These are phyloP conservation scores for Hydrozoanthus gracilis DNA, from an alignment of 92 coral and sea anemone genomes.

Conservation along the genomic window DNA sequence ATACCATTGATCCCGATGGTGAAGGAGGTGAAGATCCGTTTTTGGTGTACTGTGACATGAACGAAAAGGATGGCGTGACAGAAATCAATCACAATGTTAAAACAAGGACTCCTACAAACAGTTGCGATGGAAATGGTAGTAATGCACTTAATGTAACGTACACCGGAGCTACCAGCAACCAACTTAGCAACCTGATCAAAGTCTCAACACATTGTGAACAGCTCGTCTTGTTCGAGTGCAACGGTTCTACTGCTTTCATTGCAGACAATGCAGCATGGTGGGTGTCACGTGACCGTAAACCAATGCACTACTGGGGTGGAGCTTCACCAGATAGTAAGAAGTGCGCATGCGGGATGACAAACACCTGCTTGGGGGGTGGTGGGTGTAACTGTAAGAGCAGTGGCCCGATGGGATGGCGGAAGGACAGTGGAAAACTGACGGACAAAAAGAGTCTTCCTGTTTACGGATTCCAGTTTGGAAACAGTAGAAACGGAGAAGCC, in stretches of 20 bases:
- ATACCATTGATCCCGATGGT: constrained; percentile 38
- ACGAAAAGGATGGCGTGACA: constrained; percentile 22
- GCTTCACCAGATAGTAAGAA: constrained; percentile 19
- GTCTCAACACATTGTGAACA: constrained; percentile 23
- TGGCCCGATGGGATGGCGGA: constrained; percentile 5
- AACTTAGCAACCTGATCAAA: not conserved
- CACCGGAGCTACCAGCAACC: not conserved
- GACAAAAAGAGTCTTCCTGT: constrained; percentile 23
- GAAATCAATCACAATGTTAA: constrained; percentile 49
- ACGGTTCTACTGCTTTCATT: not conserved
- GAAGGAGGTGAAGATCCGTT: constrained; percentile 31
- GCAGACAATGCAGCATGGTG: constrained; percentile 14
- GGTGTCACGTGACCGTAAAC: constrained; percentile 22
- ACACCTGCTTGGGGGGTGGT: constrained; percentile 16
- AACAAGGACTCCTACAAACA: constrained; percentile 6
- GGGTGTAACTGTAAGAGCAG: constrained; percentile 34
- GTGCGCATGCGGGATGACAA: constrained; percentile 26
- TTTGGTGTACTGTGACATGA: constrained; percentile 55
- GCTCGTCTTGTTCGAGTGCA: constrained; percentile 5
- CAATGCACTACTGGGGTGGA: constrained; percentile 42
- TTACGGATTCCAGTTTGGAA: not conserved
- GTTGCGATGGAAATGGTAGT: not conserved
- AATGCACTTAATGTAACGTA: constrained; percentile 8
- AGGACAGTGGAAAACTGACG: constrained; percentile 13
- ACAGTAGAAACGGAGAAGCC: not conserved